A percentile compares a stretch with the other conserved stretches of the same genome.
Evolutionary conservation across 2,888 invertebrate species (phyloP).

Genomic region (Unio delphinus): DNA sequence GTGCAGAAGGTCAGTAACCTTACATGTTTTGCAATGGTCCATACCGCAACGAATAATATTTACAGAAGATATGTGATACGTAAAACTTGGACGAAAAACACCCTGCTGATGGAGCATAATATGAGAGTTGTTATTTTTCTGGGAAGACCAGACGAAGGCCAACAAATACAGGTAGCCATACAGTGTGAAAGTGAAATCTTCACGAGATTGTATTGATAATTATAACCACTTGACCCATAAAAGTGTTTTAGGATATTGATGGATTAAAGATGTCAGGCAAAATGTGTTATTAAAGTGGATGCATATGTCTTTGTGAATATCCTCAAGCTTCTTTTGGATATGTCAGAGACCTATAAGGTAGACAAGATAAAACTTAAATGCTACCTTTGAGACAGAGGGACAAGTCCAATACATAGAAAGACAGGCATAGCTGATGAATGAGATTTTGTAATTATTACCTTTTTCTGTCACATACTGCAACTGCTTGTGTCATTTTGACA

Average conservation of each 20-base stretch:
- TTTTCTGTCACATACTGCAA: constrained; percentile 61
- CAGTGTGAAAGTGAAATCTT: constrained; percentile 36
- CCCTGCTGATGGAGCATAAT: constrained; percentile 20
- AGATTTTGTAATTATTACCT: constrained; percentile 40
- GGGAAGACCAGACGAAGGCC: constrained; percentile 25
- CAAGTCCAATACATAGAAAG: constrained; percentile 37
- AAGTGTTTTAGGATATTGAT: constrained; percentile 42
- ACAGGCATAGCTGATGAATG: constrained; percentile 36
- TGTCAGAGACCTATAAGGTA: constrained; percentile 26
- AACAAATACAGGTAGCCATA: constrained; percentile 23
- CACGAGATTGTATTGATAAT: constrained; percentile 40
- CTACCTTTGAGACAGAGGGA: constrained; percentile 31
- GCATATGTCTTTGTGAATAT: constrained; percentile 52
- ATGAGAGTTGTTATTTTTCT: constrained; percentile 41
- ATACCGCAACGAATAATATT: constrained; percentile 39
- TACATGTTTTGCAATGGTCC: constrained; percentile 40
- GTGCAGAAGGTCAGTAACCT: constrained; percentile 20
- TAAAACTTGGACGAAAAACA: constrained; percentile 43
- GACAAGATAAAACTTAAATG: constrained; percentile 35
- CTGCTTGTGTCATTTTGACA: constrained; percentile 55
- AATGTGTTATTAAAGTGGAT: constrained; percentile 46
- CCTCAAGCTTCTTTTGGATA: constrained; percentile 28
- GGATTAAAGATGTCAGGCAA: constrained; percentile 41
- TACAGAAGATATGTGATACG: constrained; percentile 34
- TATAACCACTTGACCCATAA: constrained; percentile 50